Evolutionary conservation across 2,113 vertebrate genomes (phyloP).

Genomic region (Epinephelus cyanopodus): DNA sequence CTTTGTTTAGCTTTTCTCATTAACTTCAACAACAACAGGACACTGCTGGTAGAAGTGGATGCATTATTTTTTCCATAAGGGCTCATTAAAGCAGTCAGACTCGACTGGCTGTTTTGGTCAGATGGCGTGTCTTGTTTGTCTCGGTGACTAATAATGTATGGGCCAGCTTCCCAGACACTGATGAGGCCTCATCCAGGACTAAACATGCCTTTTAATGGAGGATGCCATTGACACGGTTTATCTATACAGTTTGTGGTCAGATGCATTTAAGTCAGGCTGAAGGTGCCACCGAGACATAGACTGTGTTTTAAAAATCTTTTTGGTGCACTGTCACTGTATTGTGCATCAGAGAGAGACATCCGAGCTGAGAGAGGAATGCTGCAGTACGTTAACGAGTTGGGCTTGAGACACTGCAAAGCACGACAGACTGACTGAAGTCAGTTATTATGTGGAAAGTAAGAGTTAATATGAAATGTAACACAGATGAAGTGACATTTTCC

Average conservation of each 20-base stretch:
- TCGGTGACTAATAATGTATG: constrained; percentile 80
- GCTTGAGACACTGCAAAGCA: constrained; percentile 1
- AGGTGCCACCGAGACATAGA: constrained; percentile 15
- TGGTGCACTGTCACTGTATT: constrained; percentile 10
- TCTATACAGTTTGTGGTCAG: constrained; percentile 13
- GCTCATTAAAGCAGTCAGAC: constrained; percentile 81
- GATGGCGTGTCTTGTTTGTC: constrained; percentile 79
- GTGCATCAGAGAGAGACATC: constrained; percentile 17
- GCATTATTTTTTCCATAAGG: constrained; percentile 81
- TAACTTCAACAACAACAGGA: constrained; percentile 73
- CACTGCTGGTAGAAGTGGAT: constrained; percentile 63
- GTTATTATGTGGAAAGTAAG: constrained; percentile 54
- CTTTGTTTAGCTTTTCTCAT: constrained; percentile 79
- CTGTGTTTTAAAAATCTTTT: constrained; percentile 6
- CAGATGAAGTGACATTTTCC: constrained; percentile 71
- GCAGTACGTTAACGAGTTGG: constrained; percentile 10
- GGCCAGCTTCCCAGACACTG: constrained; percentile 75
- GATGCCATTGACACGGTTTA: constrained; percentile 21
- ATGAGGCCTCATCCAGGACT: constrained; percentile 64
- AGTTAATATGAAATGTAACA: constrained; percentile 48
- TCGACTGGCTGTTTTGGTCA: constrained; percentile 78
- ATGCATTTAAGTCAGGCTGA: not conserved
- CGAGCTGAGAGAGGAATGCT: constrained; percentile 15
- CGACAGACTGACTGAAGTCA: constrained; percentile 32
- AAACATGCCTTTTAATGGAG: constrained; percentile 32